A percentile compares a stretch with the other conserved stretches of the same genome.
Evolutionary conservation across 2,797 vertebrate genomes (phyloP).

Genomic region (Malacoraja senta): DNA sequence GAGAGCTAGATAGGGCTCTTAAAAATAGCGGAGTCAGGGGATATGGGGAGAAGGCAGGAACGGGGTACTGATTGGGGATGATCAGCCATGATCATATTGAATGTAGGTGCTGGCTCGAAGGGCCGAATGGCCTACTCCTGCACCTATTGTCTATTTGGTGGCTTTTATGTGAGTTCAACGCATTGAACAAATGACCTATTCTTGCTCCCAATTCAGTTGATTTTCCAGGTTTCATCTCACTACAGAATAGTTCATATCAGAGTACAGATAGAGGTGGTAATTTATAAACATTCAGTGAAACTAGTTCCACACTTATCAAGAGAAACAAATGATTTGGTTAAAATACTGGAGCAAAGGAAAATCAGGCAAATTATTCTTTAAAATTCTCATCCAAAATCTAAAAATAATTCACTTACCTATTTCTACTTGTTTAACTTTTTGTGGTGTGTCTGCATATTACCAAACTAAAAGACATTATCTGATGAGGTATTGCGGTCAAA

Average conservation of each 20-base stretch:
- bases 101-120: no score
- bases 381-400: neutral
- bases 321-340: neutral
- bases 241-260: neutral
- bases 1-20: no score
- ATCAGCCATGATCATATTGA: no score
- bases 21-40: no score
- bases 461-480: neutral
- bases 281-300: neutral
- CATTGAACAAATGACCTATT: no score
- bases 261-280: neutral
- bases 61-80: no score
- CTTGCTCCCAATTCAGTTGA: neutral
- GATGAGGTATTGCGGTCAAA: neutral
- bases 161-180: no score
- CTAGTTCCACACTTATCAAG: neutral
- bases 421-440: no score
- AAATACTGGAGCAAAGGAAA: neutral
- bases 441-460: neutral
- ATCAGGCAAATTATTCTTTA: neutral
- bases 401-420: neutral
- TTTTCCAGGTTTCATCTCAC: neutral
- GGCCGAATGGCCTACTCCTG: neutral
- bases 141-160: no score
- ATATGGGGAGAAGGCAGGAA: no score